Percentiles rank a stretch among this genome's conserved stretches.
These are phyloP conservation scores for Coenonympha glycerion DNA, from an alignment of 2,888 invertebrate genomes.

Conservation along the genomic window DNA sequence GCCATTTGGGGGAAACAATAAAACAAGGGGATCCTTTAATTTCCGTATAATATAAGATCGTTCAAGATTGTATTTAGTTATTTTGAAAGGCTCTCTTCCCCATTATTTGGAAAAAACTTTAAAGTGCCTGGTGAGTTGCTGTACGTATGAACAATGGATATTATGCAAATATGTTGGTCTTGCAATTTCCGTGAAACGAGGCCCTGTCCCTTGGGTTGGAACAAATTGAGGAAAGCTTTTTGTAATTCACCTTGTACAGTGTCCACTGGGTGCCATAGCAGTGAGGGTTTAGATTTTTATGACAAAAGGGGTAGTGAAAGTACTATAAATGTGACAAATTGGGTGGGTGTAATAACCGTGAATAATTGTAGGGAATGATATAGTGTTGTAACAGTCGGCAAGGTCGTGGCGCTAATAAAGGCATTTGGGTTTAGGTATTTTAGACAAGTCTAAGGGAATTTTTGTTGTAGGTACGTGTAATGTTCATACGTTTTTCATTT, in stretches of 20 bases:
- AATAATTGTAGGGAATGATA: slow-evolving; percentile 19
- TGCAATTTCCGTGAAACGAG: slow-evolving; percentile 50
- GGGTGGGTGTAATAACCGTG: slow-evolving; percentile 14
- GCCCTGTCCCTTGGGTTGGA: slow-evolving; percentile 44
- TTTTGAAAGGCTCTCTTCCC: too few relatives aligned
- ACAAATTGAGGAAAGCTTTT: slow-evolving; percentile 54
- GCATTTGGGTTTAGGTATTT: slow-evolving; percentile 43
- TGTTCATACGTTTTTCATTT: too few relatives aligned
- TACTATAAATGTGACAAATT: slow-evolving; percentile 9
- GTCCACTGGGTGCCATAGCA: slow-evolving; percentile 39
- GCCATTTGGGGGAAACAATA: not conserved
- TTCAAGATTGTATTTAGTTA: not conserved
- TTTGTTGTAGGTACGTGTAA: too few relatives aligned
- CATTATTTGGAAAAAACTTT: too few relatives aligned
- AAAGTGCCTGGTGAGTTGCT: not conserved
- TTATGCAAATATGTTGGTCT: slow-evolving; percentile 44
- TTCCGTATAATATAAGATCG: not conserved
- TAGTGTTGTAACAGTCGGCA: slow-evolving; percentile 51
- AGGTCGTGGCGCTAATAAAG: slow-evolving; percentile 58
- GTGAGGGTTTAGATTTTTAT: slow-evolving; percentile 12
- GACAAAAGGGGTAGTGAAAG: slow-evolving; percentile 13
- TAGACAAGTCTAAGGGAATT: slow-evolving; percentile 58
- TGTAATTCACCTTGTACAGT: slow-evolving; percentile 42
- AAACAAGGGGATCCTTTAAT: not conserved
- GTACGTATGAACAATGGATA: slow-evolving; percentile 35